Base-by-base conservation (phyloP, 1,140 invertebrate genomes). In the Macrostomum lignano region DNA sequence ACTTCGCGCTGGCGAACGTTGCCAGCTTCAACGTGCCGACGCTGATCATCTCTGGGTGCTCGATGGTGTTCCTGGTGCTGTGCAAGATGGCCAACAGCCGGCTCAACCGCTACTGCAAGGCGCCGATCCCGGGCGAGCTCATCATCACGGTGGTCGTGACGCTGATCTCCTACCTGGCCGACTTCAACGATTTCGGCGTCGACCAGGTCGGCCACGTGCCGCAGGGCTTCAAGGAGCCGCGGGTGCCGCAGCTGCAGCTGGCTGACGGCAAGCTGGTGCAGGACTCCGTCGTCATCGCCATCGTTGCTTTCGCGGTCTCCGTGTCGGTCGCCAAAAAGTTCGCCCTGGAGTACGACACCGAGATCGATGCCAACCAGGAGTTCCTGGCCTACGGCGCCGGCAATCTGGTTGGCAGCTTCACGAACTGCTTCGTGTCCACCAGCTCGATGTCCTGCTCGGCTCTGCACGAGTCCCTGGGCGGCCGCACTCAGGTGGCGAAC, bases 291-390 rank as follows among this genome's bases (percentile, higher is more conserved):
- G 63, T 73, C 3, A 74, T 86, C 40, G 70, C 74, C 2, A 70
- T 91, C 49, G 74, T 91, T 0, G 71, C 73, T 1, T 88, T 79
- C 52, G 74, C 75, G 1, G 70, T 86, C 21, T 69, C 74, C 3
- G 74, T 91, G 58, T 88, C 81, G 1, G 75, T 91, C 74, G 74
- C 72, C 0, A 63, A 84, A 36, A 77, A 84, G 29, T 75, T 86
- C 51, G 75, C 79, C 1, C 66, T 70, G 41, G 82, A 79, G 52
- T 62, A 73, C 35, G 69, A 72, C 40, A 91, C 91, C 46, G 68
- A 75, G 40, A 65, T 93, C 1, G 67, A 78, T 40, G 62, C 74
- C 0, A 88, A 84, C 56, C 82, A 91, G 56, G 65, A 66, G 40
- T 42, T 67, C 31, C 40, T 64, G 31, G 65, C 64, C 7, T 51